Conservation (phyloP, 2,888 invertebrate genomes). For the Leucoma salicis region DNA sequence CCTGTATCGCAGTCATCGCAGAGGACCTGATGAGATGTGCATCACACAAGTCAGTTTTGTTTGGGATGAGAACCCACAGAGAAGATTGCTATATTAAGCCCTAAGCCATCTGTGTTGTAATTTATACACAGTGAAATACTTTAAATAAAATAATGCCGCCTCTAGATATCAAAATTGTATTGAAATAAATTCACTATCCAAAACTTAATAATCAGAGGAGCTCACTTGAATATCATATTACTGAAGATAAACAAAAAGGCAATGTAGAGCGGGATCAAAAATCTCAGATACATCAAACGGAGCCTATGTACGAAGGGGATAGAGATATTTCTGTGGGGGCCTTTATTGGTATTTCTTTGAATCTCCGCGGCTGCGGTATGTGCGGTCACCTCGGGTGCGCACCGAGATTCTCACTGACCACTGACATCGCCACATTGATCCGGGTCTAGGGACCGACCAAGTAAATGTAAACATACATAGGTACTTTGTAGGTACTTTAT, state of each 20-base stretch:
- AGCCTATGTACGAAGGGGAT: constrained; percentile 43
- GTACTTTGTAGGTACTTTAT: background rate
- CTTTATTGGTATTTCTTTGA: constrained; percentile 60
- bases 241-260: constrained; percentile 29
- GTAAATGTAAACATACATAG: constrained; percentile 24
- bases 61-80: too few relatives aligned
- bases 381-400: constrained; percentile 53
- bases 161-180: constrained; percentile 2
- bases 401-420: constrained; percentile 71
- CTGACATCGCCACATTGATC: constrained; percentile 53
- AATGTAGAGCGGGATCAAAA: constrained; percentile 25
- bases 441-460: constrained; percentile 39
- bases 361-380: constrained; percentile 64
- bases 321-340: constrained; percentile 38
- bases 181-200: constrained; percentile 2
- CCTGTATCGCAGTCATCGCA: too few relatives aligned
- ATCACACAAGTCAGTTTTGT: too few relatives aligned
- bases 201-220: constrained; percentile 7
- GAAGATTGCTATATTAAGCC: too few relatives aligned
- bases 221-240: constrained; percentile 21
- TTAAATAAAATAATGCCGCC: background rate
- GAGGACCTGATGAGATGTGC: too few relatives aligned
- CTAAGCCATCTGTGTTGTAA: too few relatives aligned
- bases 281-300: constrained; percentile 19
- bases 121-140: too few relatives aligned